Evolutionary conservation across 2,113 vertebrate genomes (phyloP), one percentile per base, ranked within the genome.

Genomic region (Lagopus muta): DNA sequence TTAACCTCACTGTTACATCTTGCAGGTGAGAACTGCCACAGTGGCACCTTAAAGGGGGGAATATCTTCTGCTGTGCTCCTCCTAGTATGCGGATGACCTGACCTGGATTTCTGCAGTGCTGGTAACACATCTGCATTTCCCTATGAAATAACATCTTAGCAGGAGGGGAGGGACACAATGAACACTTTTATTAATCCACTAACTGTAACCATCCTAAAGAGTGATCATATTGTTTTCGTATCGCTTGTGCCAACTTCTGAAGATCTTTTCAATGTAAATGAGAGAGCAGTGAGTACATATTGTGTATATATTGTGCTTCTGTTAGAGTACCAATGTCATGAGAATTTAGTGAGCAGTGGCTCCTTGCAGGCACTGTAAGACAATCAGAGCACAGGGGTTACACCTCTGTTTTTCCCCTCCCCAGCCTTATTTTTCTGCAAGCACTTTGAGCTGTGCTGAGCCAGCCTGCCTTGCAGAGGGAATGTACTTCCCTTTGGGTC

Each of bases 271-370:
- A 15, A 18, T 17, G 15, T 17, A 25, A 61, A n/a, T 48, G 6
- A 15, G 55, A 36, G 11, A 16, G 14, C 1, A 40, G 19, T 0
- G 0, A 5, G 13, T 32, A 9, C 0, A 2, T 25, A 76, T 34
- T 15, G 20, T 32, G 8, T 32, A 34, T 38, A 38, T 38, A 38
- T 74, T 43, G 16, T 5, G 18, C 38, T 8, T 47, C 1, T 6
- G 1, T 7, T 13, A 8, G 36, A 75, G 42, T 18, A 2, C 3
- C 4, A 5, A 15, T 32, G 42, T 25, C n/a, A 10, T 13, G 75
- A 50, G 62, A 34, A 40, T 30, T 24, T 30, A 28, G n/a, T 8
- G 24, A 21, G 54, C 16, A 24, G 13, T 30, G 43, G 18, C 15
- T 82, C 11, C 58, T 52, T 50, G 32, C 8, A 52, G 61, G 32